phyloP scores from a whole-genome alignment of 2,797 vertebrate species.

The Buphagus erythrorhynchus region DNA sequence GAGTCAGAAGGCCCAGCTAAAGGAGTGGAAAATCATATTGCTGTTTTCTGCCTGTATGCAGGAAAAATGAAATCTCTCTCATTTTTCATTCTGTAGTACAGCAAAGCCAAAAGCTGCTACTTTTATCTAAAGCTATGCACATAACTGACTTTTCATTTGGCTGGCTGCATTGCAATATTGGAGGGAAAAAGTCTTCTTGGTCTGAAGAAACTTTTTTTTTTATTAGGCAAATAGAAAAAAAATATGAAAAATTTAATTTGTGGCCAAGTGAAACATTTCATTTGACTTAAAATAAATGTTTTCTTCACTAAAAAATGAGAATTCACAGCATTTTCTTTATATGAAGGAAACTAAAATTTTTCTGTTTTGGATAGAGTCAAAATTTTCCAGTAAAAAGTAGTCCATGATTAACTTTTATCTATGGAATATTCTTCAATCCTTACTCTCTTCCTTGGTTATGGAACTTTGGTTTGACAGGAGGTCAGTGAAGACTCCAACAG shows the following conservation, averaged over 20 bases:
- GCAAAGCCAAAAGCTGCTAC: constrained; percentile 23
- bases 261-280: constrained; percentile 31
- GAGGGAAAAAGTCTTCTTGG: neutral
- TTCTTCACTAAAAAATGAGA: constrained; percentile 18
- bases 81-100: neutral
- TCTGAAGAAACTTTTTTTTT: neutral
- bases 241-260: neutral
- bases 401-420: neutral
- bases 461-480: neutral
- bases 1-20: neutral
- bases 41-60: neutral
- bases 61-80: neutral
- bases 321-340: neutral
- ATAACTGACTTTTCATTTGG: constrained; percentile 27
- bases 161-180: constrained; percentile 1
- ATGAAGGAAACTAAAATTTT: neutral
- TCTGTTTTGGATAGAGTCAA: neutral
- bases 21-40: constrained; percentile 31
- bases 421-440: neutral
- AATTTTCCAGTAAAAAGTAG: neutral
- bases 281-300: neutral
- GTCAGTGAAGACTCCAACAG: neutral
- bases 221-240: constrained; percentile 9
- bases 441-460: neutral
- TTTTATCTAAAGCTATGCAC: constrained; percentile 37